Evolutionary conservation across 2,797 vertebrate species (phyloP).

Genomic region (Chelonia mydas): DNA sequence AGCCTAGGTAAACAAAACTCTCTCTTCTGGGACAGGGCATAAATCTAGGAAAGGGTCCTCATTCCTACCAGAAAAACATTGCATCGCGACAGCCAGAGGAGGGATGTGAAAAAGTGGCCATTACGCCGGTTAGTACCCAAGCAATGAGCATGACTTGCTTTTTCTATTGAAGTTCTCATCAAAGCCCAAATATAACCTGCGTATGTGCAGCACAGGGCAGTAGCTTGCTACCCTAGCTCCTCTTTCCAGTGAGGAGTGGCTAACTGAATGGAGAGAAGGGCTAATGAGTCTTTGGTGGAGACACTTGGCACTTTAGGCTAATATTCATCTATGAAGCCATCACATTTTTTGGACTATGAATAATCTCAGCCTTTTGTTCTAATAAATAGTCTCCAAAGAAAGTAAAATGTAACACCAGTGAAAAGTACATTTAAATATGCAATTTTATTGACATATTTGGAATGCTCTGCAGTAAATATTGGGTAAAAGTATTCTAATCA

Average conservation of each 20-base stretch:
- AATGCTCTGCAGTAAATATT: not conserved
- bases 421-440: not conserved
- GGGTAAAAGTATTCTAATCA: not conserved
- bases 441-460: not conserved
- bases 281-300: not conserved
- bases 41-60: not conserved
- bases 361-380: not conserved
- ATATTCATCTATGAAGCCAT: not conserved
- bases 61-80: not conserved
- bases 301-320: not conserved
- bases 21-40: not conserved
- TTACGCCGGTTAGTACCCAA: not conserved
- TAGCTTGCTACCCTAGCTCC: not conserved
- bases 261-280: not conserved
- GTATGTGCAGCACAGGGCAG: too few relatives aligned
- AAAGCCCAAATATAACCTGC: not conserved
- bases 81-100: not conserved
- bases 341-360: not conserved
- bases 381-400: not conserved
- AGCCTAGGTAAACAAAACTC: not conserved
- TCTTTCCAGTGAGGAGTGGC: not conserved
- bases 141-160: not conserved
- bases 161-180: not conserved
- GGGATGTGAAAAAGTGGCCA: not conserved
- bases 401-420: not conserved